Evolutionary conservation across 2,797 vertebrate species (phyloP).

Genomic region (Fistularia tabacaria): DNA sequence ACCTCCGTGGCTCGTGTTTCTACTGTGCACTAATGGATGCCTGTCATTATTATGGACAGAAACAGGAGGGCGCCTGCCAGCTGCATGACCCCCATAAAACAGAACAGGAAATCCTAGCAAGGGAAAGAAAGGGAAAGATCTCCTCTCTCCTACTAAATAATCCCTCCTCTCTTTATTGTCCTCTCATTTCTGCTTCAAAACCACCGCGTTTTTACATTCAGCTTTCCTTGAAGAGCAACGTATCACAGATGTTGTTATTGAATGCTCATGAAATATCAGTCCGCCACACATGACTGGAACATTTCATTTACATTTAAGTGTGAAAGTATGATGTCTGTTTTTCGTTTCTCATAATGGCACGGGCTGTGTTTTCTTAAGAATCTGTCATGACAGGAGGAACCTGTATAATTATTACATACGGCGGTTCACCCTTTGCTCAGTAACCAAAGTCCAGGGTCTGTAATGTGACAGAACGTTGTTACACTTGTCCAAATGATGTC

Average conservation of each 20-base stretch:
- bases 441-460: slow-evolving; percentile 66
- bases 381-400: slow-evolving; percentile 44
- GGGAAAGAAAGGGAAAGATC: slow-evolving; percentile 63
- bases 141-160: slow-evolving; percentile 28
- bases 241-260: neutral
- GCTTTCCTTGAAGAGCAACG: slow-evolving; percentile 1
- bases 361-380: slow-evolving; percentile 34
- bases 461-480: slow-evolving; percentile 66
- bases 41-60: slow-evolving; percentile 78
- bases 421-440: slow-evolving; percentile 51
- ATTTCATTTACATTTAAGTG: slow-evolving; percentile 12
- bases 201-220: slow-evolving; percentile 11
- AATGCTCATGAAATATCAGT: slow-evolving; percentile 16
- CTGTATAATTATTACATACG: slow-evolving; percentile 71
- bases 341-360: slow-evolving; percentile 10
- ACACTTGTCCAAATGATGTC: slow-evolving; percentile 50
- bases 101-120: slow-evolving; percentile 74
- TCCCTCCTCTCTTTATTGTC: slow-evolving; percentile 23
- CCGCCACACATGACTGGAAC: slow-evolving; percentile 8
- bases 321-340: neutral
- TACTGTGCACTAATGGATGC: slow-evolving; percentile 73
- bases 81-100: slow-evolving; percentile 80
- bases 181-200: slow-evolving; percentile 28
- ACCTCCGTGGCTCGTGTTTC: slow-evolving; percentile 73
- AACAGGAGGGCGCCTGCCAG: slow-evolving; percentile 78